phyloP scores from a whole-genome alignment of 2,888 invertebrate species.

The Calameuta idolon region DNA sequence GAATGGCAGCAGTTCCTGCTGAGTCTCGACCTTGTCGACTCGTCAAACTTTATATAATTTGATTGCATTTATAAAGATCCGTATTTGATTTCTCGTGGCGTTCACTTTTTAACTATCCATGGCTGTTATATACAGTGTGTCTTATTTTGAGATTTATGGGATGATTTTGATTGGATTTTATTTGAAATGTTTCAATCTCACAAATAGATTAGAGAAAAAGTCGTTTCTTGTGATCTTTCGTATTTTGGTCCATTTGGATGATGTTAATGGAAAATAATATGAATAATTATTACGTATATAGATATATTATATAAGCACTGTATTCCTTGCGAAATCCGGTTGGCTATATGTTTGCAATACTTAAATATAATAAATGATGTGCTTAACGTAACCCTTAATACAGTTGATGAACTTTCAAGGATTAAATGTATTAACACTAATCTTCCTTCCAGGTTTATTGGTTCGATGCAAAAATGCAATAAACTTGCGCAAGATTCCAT shows the following conservation, averaged over 20 bases:
- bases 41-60: constrained; percentile 14
- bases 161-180: background rate
- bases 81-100: background rate
- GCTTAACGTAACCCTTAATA: background rate
- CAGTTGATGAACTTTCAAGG: background rate
- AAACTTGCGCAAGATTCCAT: background rate
- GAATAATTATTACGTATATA: background rate
- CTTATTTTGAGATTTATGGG: background rate
- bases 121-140: background rate
- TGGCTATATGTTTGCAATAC: background rate
- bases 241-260: background rate
- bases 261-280: background rate
- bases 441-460: background rate
- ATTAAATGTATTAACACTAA: background rate
- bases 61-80: background rate
- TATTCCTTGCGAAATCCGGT: background rate
- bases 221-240: background rate
- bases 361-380: background rate
- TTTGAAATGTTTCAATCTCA: background rate
- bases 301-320: background rate
- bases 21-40: constrained; percentile 17
- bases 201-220: background rate
- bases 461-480: background rate
- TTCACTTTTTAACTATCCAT: background rate
- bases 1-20: background rate